A percentile compares a stretch with the other conserved stretches of the same genome.
phyloP scores from a whole-genome alignment of 2,797 vertebrate species.

The Channallabes apus region DNA sequence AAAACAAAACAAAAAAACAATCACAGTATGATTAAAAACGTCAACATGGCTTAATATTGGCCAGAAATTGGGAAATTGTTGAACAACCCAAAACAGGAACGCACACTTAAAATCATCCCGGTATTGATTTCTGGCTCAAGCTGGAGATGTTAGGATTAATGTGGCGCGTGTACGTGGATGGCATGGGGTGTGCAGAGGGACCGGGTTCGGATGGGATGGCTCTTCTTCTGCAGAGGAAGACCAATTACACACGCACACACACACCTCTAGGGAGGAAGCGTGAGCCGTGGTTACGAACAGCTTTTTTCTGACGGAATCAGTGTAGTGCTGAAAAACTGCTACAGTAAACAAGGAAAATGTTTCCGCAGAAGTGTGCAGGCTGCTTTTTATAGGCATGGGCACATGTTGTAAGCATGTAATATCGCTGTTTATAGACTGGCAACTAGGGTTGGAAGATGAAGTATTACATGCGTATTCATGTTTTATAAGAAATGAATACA shows the following conservation, averaged over 20 bases:
- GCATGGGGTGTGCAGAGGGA: slow-evolving; percentile 22
- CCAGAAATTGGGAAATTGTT: slow-evolving; percentile 1
- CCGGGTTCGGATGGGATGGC: slow-evolving; percentile 41
- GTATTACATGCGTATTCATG: background rate
- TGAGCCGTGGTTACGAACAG: slow-evolving; percentile 43
- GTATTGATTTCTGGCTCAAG: slow-evolving; percentile 26
- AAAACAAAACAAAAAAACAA: background rate
- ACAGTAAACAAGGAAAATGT: slow-evolving; percentile 42
- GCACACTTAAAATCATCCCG: slow-evolving; percentile 5
- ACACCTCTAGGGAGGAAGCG: slow-evolving; percentile 52
- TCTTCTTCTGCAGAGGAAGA: slow-evolving; percentile 52
- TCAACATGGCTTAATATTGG: background rate
- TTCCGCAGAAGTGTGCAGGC: slow-evolving; percentile 10
- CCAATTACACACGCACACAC: slow-evolving; percentile 50
- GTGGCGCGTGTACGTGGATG: slow-evolving; percentile 33
- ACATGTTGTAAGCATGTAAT: slow-evolving; percentile 26
- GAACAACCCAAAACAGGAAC: background rate
- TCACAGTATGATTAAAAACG: background rate
- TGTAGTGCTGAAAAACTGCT: slow-evolving; percentile 39
- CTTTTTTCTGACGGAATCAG: slow-evolving; percentile 48
- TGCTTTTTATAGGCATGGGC: slow-evolving; percentile 13
- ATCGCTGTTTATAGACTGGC: background rate
- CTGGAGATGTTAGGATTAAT: slow-evolving; percentile 33
- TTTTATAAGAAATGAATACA: background rate
- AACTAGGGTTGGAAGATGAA: background rate